phyloP scores from a whole-genome alignment of 2,888 invertebrate species.

The Ctenicera cuprea region DNA sequence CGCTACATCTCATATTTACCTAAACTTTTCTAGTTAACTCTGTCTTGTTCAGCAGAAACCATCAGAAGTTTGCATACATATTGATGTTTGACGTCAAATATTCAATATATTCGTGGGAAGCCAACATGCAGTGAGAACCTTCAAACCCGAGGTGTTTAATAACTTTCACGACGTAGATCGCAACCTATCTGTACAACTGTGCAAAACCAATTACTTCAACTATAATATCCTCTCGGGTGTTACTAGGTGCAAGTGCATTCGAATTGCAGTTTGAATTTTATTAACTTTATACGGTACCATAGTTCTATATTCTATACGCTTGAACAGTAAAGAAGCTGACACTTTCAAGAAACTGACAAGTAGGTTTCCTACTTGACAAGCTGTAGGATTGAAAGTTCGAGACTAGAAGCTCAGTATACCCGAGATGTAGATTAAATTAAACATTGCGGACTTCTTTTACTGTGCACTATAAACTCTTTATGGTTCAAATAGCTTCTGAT shows the following conservation, averaged over 20 bases:
- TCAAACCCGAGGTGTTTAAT: conserved; percentile 31
- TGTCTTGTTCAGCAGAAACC: conserved; percentile 2
- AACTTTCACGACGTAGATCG: conserved; percentile 14
- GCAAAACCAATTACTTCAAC: conserved; percentile 18
- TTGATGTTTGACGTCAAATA: conserved; percentile 37
- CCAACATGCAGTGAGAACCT: conserved; percentile 1
- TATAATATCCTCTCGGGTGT: background rate
- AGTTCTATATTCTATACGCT: conserved; percentile 14
- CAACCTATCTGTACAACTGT: conserved; percentile 1
- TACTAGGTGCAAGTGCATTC: conserved; percentile 6
- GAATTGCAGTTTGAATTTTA: conserved; percentile 21
- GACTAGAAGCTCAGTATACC: background rate
- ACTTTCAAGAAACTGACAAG: conserved; percentile 1
- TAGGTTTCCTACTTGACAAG: conserved; percentile 13
- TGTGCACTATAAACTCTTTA: conserved; percentile 10
- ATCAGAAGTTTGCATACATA: conserved; percentile 16
- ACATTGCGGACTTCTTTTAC: conserved; percentile 5
- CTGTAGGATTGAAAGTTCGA: background rate
- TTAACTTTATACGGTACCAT: conserved; percentile 18
- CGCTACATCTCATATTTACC: conserved; percentile 5
- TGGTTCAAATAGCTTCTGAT: conserved; percentile 9
- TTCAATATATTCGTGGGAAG: conserved; percentile 22
- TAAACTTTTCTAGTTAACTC: conserved; percentile 39
- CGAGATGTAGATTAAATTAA: conserved; percentile 23
- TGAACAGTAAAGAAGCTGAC: background rate